phyloP scores from a whole-genome alignment of 2,888 invertebrate species.

The Branchipolynoe longqiensis region DNA sequence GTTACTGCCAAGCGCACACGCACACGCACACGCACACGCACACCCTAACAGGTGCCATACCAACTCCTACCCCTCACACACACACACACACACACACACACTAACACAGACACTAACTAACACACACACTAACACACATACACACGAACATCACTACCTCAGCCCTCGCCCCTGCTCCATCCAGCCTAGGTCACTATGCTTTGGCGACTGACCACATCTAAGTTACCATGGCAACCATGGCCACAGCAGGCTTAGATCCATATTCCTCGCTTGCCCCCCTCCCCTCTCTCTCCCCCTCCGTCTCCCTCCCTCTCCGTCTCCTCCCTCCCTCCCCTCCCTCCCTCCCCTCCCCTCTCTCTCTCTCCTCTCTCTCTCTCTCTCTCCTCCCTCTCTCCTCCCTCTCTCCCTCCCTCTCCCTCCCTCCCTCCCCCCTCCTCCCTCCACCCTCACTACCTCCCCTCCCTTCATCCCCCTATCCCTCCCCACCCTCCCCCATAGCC shows the following conservation, averaged over 20 bases:
- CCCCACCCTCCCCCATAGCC: background rate
- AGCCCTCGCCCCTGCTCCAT: background rate
- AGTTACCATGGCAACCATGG: conserved; percentile 49
- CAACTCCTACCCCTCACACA: background rate
- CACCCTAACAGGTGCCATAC: conserved; percentile 37
- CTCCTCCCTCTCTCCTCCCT: background rate
- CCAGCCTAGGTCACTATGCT: conserved; percentile 40
- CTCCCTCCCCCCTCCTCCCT: conserved; percentile 35
- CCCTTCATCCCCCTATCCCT: background rate
- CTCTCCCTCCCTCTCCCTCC: conserved; percentile 1
- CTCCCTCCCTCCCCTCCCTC: conserved; percentile 22
- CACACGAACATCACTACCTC: background rate
- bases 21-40: background rate
- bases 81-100: background rate
- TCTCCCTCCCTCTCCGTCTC: conserved; percentile 21
- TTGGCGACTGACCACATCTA: conserved; percentile 31
- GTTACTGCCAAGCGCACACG: background rate
- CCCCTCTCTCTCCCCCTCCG: conserved; percentile 12
- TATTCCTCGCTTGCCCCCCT: conserved; percentile 5
- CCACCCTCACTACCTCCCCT: background rate
- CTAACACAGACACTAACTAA: no score
- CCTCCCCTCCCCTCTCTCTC: background rate
- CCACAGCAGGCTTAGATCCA: conserved; percentile 53
- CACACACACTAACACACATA: background rate
- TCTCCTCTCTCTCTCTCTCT: background rate